These are phyloP conservation scores for Cephalopterus ornatus DNA, from an alignment of 2,113 vertebrate genomes.

Conservation along the genomic window DNA sequence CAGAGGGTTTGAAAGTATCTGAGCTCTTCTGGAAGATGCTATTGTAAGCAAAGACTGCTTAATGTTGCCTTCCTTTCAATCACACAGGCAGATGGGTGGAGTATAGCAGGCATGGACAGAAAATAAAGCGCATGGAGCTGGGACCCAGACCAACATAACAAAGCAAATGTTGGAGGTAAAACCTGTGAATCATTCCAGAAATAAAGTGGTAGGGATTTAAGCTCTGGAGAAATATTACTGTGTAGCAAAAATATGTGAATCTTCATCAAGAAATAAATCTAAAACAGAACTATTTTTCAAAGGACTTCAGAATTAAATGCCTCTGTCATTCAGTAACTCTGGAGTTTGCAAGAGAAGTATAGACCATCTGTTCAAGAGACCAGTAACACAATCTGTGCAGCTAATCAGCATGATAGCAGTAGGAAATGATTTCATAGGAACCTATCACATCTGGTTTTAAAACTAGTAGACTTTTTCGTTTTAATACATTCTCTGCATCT, in stretches of 20 bases:
- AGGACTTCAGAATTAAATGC: background rate
- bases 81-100: background rate
- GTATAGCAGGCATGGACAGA: background rate
- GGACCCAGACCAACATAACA: background rate
- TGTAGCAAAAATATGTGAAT: background rate
- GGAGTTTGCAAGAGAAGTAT: background rate
- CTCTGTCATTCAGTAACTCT: background rate
- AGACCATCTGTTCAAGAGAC: slow-evolving; percentile 24
- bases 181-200: background rate
- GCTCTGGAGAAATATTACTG: background rate
- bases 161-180: background rate
- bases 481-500: background rate
- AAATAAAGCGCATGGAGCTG: slow-evolving; percentile 10
- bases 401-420: background rate
- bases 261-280: background rate
- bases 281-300: background rate
- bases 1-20: background rate
- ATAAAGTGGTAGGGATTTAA: background rate
- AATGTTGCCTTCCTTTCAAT: background rate
- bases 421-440: slow-evolving; percentile 13
- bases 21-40: background rate
- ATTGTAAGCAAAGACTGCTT: background rate
- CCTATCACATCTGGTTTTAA: slow-evolving; percentile 9
- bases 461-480: background rate
- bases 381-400: background rate